These are phyloP conservation scores for Heliornis fulica DNA, from an alignment of 2,113 vertebrate species.

Conservation along the genomic window DNA sequence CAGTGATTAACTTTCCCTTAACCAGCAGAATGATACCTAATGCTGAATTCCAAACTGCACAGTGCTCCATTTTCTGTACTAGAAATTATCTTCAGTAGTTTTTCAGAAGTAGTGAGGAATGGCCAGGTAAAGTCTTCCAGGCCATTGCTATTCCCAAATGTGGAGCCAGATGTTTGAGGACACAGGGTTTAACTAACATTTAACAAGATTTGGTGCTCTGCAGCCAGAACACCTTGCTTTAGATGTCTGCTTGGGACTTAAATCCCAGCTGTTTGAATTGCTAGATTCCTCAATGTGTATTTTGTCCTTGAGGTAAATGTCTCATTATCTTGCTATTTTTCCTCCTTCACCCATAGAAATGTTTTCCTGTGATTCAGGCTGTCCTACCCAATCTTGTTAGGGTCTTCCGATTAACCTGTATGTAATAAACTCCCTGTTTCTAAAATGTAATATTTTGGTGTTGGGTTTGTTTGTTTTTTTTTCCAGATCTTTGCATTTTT, in stretches of 20 bases:
- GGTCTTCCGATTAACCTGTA: not conserved
- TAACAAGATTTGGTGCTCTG: not conserved
- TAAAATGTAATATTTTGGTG: not conserved
- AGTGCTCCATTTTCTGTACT: not conserved
- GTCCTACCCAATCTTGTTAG: not conserved
- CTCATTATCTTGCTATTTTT: not conserved
- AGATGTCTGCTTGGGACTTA: not conserved
- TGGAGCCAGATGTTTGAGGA: not conserved
- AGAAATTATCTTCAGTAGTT: not conserved
- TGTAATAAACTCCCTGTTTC: not conserved
- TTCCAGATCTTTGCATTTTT: constrained; percentile 89
- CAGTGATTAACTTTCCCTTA: not conserved
- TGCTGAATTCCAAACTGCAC: not conserved
- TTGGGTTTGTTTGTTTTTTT: not conserved
- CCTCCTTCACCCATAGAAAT: not conserved
- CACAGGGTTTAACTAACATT: not conserved
- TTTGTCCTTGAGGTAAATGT: not conserved
- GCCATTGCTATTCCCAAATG: not conserved
- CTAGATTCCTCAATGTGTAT: not conserved
- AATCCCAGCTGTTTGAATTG: not conserved
- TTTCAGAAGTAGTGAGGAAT: not conserved
- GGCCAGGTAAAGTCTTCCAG: not conserved
- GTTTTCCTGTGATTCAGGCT: not conserved
- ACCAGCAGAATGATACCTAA: not conserved
- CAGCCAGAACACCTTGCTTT: not conserved